Percentiles rank a stretch among this genome's conserved stretches.
These are phyloP conservation scores for Stomatorhinus ivindoensis DNA, from an alignment of 2,113 vertebrate genomes.

Conservation along the genomic window DNA sequence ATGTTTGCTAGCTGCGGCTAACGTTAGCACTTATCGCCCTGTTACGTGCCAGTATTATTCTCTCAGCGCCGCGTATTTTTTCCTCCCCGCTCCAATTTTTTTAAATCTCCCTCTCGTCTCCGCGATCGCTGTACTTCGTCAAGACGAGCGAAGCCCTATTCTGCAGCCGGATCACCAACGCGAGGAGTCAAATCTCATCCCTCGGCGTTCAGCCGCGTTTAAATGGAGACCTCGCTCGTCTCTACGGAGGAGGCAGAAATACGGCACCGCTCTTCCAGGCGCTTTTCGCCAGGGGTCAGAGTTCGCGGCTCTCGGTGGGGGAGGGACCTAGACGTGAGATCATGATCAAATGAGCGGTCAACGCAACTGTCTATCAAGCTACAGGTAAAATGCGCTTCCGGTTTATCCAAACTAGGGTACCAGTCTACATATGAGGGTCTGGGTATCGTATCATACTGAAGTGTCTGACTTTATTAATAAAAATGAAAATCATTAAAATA, in stretches of 20 bases:
- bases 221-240: conserved; percentile 58
- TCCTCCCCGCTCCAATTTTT: background rate
- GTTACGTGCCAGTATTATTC: conserved; percentile 20
- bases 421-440: background rate
- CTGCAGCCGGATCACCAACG: conserved; percentile 21
- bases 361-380: background rate
- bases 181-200: conserved; percentile 48
- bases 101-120: conserved; percentile 16
- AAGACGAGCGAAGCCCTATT: conserved; percentile 23
- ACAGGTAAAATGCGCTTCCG: background rate
- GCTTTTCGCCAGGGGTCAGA: conserved; percentile 41
- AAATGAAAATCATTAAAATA: background rate
- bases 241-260: conserved; percentile 53
- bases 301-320: conserved; percentile 29
- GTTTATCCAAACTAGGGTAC: background rate
- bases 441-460: background rate
- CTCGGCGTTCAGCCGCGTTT: conserved; percentile 54
- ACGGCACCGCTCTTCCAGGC: conserved; percentile 49
- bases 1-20: conserved; percentile 61
- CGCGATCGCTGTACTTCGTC: conserved; percentile 11
- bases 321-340: background rate
- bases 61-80: conserved; percentile 4
- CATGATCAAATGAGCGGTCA: background rate
- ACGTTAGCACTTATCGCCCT: conserved; percentile 44
- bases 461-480: background rate